Evolutionary conservation across 2,113 vertebrate species (phyloP).

Genomic region (Lasiurus cinereus): DNA sequence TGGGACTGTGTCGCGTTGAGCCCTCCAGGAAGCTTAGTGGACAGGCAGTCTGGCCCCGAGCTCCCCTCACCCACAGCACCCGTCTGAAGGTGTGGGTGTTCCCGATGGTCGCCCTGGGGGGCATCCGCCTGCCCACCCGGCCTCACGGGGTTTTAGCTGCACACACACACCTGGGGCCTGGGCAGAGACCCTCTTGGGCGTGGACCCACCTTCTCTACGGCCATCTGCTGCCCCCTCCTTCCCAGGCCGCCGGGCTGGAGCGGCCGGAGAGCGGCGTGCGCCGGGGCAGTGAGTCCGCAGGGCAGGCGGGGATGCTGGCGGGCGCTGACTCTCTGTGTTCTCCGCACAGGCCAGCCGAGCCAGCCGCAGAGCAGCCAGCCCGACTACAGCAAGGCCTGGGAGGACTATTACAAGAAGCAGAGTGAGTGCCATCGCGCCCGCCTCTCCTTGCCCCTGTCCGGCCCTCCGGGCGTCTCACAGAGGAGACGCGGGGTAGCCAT

Average conservation of each 20-base stretch:
- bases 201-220: background rate
- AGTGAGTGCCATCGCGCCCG: slow-evolving; percentile 87
- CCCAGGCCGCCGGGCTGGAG: background rate
- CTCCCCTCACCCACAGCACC: background rate
- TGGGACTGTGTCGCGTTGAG: background rate
- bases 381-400: slow-evolving; percentile 97
- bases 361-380: slow-evolving; percentile 95
- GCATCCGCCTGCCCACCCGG: background rate
- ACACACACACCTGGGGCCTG: background rate
- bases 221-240: background rate
- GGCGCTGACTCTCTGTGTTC: slow-evolving; percentile 80
- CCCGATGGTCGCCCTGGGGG: background rate
- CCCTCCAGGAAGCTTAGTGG: background rate
- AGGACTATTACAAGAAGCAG: slow-evolving; percentile 96
- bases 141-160: background rate
- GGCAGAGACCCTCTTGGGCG: background rate
- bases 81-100: accelerated
- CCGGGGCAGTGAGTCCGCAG: too few species aligned
- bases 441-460: background rate
- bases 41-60: background rate
- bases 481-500: accelerated
- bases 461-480: background rate
- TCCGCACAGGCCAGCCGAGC: slow-evolving; percentile 93
- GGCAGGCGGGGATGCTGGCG: background rate
- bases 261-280: too few species aligned